Evolutionary conservation across 2,888 invertebrate species (phyloP), one percentile per base, ranked within the genome.

Genomic region (Synergus umbraculus): DNA sequence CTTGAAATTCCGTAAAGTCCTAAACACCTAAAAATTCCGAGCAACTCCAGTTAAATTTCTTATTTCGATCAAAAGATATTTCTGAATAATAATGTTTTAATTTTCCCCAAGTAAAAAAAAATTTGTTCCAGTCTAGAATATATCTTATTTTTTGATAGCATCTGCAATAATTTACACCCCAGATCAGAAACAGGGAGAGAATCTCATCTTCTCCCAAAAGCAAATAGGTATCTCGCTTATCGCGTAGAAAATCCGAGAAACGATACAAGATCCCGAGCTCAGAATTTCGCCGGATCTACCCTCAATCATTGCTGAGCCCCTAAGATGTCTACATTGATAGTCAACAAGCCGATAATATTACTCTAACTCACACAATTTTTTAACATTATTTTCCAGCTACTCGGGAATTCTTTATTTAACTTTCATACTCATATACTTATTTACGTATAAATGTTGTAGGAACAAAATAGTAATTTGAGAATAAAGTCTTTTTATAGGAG

Each of bases 241-340:
- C 46, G 18, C 49, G 29, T 8, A 29, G 46, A 46, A 29, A 54
- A 69, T 22, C 15, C 22, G 69, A 46, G 46, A 69, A 69, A 37
- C 49, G 69, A 49, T 69, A 69, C 69, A 49, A 49, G 49, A 49
- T 69, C 49, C 54, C 37, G n/a, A 15, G 46, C 69, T 69, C 29
- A 37, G 49, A 29, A 54, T 69, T 69, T 49, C 15, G 46, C 7
- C 29, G 37, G 49, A 69, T 69, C 69, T 69, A 69, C 69, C 37
- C 49, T n/a, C 49, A 49, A 69, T 69, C 69, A 37, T 69, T 49
- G 49, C 49, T 49, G 49, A 69, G 49, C 49, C 49, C 49, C 49
- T 49, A 29, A 37, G 29, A 29, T 69, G 29, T 69, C 29, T 8
- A 69, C 49, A 69, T 49, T 66, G 15, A 69, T 49, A 49, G 49